These are phyloP conservation scores for Mantis religiosa DNA, from an alignment of 2,888 invertebrate genomes.

Conservation along the genomic window DNA sequence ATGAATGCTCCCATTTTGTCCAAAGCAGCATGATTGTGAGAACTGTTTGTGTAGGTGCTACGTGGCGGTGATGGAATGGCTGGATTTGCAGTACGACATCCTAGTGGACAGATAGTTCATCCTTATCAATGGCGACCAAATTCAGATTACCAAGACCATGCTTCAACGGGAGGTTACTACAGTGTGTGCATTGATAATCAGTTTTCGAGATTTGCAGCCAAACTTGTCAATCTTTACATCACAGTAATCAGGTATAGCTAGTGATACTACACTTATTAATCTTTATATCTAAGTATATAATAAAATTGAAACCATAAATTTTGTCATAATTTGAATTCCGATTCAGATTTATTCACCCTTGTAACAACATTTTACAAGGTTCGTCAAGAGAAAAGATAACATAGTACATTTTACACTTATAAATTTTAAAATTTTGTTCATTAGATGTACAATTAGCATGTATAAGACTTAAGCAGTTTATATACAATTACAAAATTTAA, in stretches of 20 bases:
- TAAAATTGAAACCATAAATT: too few species aligned
- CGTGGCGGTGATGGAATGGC: slow-evolving; percentile 93
- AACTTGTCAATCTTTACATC: slow-evolving; percentile 83
- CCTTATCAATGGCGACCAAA: slow-evolving; percentile 89
- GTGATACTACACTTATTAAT: too few species aligned
- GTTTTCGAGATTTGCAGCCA: slow-evolving; percentile 85
- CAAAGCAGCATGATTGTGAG: slow-evolving; percentile 27
- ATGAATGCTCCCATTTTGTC: not conserved
- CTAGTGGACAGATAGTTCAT: slow-evolving; percentile 76
- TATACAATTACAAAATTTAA: too few species aligned
- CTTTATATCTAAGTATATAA: too few species aligned
- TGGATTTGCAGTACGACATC: slow-evolving; percentile 85
- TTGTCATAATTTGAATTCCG: too few species aligned
- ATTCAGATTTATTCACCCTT: too few species aligned
- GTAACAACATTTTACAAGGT: too few species aligned
- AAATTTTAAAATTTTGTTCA: too few species aligned
- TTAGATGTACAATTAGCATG: too few species aligned
- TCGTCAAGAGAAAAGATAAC: too few species aligned
- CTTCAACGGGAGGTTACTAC: slow-evolving; percentile 79
- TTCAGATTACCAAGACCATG: slow-evolving; percentile 82
- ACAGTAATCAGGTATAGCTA: slow-evolving; percentile 67
- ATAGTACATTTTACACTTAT: too few species aligned
- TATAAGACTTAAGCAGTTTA: too few species aligned
- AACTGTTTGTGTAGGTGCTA: slow-evolving; percentile 60
- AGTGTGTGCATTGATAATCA: slow-evolving; percentile 90